Conservation (phyloP, 2,797 vertebrate species). For the Takifugu ocellatus region DNA sequence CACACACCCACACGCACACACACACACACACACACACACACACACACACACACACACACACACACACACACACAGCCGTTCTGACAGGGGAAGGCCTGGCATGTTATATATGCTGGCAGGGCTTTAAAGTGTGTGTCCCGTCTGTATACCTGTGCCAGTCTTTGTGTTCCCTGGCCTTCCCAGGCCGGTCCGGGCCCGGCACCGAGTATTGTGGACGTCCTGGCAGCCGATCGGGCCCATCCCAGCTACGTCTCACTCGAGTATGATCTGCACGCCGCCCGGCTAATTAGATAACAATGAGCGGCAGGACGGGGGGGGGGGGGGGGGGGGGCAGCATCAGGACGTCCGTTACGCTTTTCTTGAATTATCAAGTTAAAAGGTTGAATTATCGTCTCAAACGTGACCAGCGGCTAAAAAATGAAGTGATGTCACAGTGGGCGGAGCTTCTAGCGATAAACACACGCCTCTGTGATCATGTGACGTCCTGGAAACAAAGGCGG, state of each 20-base stretch:
- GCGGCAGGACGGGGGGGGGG: conserved; percentile 16
- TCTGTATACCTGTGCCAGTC: conserved; percentile 59
- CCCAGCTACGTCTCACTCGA: conserved; percentile 33
- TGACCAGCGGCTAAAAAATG: no score
- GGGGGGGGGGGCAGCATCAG: neutral
- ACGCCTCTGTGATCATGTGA: no score
- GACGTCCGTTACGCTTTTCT: no score
- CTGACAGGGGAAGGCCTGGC: conserved; percentile 43
- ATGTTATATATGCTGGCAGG: conserved; percentile 40
- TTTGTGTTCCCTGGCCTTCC: conserved; percentile 29
- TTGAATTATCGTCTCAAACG: no score
- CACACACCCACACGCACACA: conserved; percentile 12
- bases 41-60: conserved; percentile 29
- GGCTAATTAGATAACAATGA: conserved; percentile 61
- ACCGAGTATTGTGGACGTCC: conserved; percentile 44
- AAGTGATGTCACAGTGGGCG: no score
- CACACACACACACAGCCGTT: conserved; percentile 27
- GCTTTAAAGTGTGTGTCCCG: conserved; percentile 55
- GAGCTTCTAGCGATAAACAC: no score
- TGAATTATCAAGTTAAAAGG: neutral
- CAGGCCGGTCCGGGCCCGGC: conserved; percentile 37
- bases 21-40: conserved; percentile 14
- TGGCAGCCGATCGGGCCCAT: conserved; percentile 37
- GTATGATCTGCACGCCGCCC: conserved; percentile 38
- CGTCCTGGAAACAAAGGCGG: no score